phyloP scores from a whole-genome alignment of 2,113 vertebrate species.

The Onychostruthus taczanowskii region DNA sequence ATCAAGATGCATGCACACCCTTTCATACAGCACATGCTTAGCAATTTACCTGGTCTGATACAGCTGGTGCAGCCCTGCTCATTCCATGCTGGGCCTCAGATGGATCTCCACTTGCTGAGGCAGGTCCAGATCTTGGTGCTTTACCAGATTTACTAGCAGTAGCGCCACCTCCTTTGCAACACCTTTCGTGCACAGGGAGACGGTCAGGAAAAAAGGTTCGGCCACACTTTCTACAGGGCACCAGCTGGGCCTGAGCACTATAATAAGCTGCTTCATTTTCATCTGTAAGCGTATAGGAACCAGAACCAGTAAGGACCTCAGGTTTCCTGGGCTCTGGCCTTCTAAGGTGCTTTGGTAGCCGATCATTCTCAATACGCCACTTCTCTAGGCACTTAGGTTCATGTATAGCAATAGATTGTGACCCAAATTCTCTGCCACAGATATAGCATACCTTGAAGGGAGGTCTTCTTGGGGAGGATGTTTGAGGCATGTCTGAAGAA shows the following conservation, averaged over 20 bases:
- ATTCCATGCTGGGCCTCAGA: neutral
- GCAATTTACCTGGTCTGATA: constrained; percentile 62
- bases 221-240: constrained; percentile 69
- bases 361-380: constrained; percentile 72
- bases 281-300: neutral
- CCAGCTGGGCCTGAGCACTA: constrained; percentile 65
- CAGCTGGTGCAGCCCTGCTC: neutral
- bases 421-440: constrained; percentile 79
- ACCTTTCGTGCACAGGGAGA: constrained; percentile 67
- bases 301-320: neutral
- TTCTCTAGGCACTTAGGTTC: constrained; percentile 78
- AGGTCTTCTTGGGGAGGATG: constrained; percentile 58
- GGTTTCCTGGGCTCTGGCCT: constrained; percentile 69
- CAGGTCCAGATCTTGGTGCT: neutral
- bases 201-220: constrained; percentile 68
- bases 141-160: neutral
- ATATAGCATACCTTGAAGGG: constrained; percentile 72
- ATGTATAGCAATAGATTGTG: constrained; percentile 73
- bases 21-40: neutral
- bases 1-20: neutral
- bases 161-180: constrained; percentile 43
- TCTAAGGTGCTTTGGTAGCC: constrained; percentile 67
- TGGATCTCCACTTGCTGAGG: neutral
- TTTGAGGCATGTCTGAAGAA: constrained; percentile 37
- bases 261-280: constrained; percentile 53